Base-by-base conservation (phyloP, 2,797 vertebrate species). In the Fistularia tabacaria region DNA sequence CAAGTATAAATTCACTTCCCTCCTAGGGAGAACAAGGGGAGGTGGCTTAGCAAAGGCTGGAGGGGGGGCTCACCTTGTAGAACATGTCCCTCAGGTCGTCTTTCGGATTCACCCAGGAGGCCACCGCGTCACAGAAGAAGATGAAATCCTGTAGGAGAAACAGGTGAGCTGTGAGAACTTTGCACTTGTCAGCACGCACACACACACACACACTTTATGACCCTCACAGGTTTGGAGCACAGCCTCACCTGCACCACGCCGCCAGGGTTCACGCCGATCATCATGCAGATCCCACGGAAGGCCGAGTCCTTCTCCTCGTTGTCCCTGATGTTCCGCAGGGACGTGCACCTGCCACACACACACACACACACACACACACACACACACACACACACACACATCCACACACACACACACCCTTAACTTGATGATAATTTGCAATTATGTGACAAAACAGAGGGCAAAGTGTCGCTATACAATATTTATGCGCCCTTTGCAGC, bases 301-400 rank as follows among this genome's bases (percentile, higher is more conserved):
- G 95, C 95, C 0, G 95, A 97, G 74, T 97, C 95, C 76, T 97
- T 97, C 83, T 97, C 95, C 62, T 97, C 95, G 0, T 97, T 97
- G 84, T 97, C 95, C 38, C 95, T 79, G 80, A 97, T 97, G 74
- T 87, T 85, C 12, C 86, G 75, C 53, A 89, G 73, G 51, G 83
- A 87, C 0, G 81, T 85, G 25, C 86, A 85, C 84, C 84, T 87
- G 73, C 42, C 48, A 36, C 0, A 37, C 1, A 38, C 0, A 36
- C 1, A 13, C 7, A 53, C 39, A 39, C 10, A 51, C 74, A n/a
- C 76, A 76, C 65, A 44, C 40, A 48, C 40, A 36, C 57, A 48
- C 63, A 64, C 64, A 71, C 25, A 36, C 0, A 37, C 1, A 38
- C 0, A 36, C 1, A 13, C 7, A 53, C 39, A 39, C 10, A 51